A percentile compares a stretch with the other conserved stretches of the same genome.
These are phyloP conservation scores for Echinometra lucunter DNA, from an alignment of 53 echinoderm and acorn worm species.

Conservation along the genomic window DNA sequence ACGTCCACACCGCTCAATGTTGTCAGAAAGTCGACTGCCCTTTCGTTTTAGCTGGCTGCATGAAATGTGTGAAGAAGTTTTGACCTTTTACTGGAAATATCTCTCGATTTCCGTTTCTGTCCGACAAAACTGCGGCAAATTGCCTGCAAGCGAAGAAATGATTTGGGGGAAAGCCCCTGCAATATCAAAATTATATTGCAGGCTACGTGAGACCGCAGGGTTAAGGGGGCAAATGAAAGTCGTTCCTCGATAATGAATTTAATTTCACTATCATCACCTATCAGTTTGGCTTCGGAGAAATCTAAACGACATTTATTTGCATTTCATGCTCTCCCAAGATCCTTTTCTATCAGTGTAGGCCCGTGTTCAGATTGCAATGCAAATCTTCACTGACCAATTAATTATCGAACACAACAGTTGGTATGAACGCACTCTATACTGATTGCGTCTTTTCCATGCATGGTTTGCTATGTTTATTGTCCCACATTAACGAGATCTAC, in stretches of 20 bases:
- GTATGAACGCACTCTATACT: background rate
- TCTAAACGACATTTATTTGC: too few species aligned
- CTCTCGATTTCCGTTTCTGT: background rate
- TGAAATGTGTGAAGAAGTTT: background rate
- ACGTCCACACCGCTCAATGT: background rate
- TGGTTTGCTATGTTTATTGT: slow-evolving; percentile 31
- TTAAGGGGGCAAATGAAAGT: background rate
- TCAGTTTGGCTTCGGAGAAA: background rate
- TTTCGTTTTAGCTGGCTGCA: background rate
- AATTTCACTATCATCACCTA: background rate
- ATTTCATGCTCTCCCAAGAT: background rate
- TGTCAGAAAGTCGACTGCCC: background rate
- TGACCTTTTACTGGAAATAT: background rate
- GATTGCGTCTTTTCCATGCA: background rate
- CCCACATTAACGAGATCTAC: slow-evolving; percentile 48
- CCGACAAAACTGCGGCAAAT: background rate
- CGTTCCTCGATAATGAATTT: background rate
- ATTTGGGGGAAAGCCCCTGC: background rate
- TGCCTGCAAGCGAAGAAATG: background rate
- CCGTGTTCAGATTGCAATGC: background rate
- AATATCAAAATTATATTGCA: background rate
- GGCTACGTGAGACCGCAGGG: background rate
- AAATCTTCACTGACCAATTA: background rate
- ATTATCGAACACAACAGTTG: background rate
- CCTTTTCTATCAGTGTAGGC: background rate